A percentile compares a stretch with the other conserved stretches of the same genome.
phyloP scores from a whole-genome alignment of 2,888 invertebrate genomes.

The Arge pagana region DNA sequence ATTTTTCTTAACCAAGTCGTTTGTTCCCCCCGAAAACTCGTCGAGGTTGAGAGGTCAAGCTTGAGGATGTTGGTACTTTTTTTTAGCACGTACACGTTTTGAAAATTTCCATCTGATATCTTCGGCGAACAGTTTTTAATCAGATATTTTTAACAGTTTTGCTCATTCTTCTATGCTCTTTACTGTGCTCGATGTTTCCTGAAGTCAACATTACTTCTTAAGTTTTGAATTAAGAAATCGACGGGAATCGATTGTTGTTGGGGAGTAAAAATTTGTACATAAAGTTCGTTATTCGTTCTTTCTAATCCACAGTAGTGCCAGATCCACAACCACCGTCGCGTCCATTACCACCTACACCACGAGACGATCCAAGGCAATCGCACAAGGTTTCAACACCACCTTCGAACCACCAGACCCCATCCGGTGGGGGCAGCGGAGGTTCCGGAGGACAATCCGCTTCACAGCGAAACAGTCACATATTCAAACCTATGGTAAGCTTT shows the following conservation, averaged over 20 bases:
- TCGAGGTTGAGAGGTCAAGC: too few relatives aligned
- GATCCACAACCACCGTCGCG: slow-evolving; percentile 83
- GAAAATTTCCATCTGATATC: too few relatives aligned
- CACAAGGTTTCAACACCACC: slow-evolving; percentile 56
- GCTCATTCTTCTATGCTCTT: too few relatives aligned
- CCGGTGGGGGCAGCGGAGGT: slow-evolving; percentile 57
- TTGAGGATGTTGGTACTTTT: too few relatives aligned
- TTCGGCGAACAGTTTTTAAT: too few relatives aligned
- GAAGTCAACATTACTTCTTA: too few relatives aligned
- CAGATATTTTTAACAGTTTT: too few relatives aligned
- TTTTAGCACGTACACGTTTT: too few relatives aligned
- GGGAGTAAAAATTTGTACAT: slow-evolving; percentile 12
- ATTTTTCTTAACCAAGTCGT: too few relatives aligned
- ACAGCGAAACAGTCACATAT: slow-evolving; percentile 83
- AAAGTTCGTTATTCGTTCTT: slow-evolving; percentile 17
- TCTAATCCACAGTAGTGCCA: slow-evolving; percentile 69
- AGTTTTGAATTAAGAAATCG: background rate
- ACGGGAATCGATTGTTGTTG: background rate
- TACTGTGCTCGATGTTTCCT: too few relatives aligned
- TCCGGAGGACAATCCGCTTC: slow-evolving; percentile 63
- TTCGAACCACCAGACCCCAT: slow-evolving; percentile 51
- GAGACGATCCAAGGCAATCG: slow-evolving; percentile 61
- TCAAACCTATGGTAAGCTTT: slow-evolving; percentile 81
- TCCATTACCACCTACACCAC: slow-evolving; percentile 84
- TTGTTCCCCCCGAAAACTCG: too few relatives aligned